Conservation (phyloP, 2,888 invertebrate species). For the Strigamia maritima region DNA sequence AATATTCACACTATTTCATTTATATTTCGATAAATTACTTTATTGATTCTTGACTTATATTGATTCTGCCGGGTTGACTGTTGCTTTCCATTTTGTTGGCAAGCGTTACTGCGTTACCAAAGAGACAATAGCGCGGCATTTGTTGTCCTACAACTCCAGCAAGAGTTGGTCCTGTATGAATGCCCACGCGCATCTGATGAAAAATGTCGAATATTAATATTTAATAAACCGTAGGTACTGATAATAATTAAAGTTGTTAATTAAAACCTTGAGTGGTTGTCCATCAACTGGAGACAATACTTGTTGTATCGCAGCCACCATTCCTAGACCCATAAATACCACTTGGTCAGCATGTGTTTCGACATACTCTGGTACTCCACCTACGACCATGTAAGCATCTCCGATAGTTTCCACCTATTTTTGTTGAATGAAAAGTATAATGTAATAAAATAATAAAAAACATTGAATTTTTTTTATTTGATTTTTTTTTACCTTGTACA, state of each 20-base stretch:
- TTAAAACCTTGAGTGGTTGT: slow-evolving; percentile 46
- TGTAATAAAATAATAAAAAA: not conserved
- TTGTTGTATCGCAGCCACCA: slow-evolving; percentile 46
- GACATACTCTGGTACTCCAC: slow-evolving; percentile 48
- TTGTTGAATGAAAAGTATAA: not conserved
- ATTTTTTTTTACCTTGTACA: slow-evolving; percentile 73
- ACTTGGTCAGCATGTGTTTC: slow-evolving; percentile 47
- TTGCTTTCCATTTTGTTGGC: slow-evolving; percentile 43
- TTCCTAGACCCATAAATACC: slow-evolving; percentile 47
- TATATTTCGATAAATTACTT: slow-evolving; percentile 37
- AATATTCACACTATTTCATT: not conserved
- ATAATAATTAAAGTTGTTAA: not conserved
- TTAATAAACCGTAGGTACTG: not conserved
- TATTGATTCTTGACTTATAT: slow-evolving; percentile 44
- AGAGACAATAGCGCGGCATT: slow-evolving; percentile 44
- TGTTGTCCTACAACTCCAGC: slow-evolving; percentile 43
- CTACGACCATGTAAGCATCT: slow-evolving; percentile 49
- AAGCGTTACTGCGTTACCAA: slow-evolving; percentile 44
- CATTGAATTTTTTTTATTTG: not conserved
- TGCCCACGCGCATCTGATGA: slow-evolving; percentile 43
- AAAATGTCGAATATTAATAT: not conserved
- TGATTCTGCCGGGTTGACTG: slow-evolving; percentile 42
- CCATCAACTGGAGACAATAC: slow-evolving; percentile 48
- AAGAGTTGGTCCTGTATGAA: slow-evolving; percentile 44
- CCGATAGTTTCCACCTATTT: slow-evolving; percentile 49